phyloP scores from a whole-genome alignment of 2,113 vertebrate species.

The Pelusios castaneus region DNA sequence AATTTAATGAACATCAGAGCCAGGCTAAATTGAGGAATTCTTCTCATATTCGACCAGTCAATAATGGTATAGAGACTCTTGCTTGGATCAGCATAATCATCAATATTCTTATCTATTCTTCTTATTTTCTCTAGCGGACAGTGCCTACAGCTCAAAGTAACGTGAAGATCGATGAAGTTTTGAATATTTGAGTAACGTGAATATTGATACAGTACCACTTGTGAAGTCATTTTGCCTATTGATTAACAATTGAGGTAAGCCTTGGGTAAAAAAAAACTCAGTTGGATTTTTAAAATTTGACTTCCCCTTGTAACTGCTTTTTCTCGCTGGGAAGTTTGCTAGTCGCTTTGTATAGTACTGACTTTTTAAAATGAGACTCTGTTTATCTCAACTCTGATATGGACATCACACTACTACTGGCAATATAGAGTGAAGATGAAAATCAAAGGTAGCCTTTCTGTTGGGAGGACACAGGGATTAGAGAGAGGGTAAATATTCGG shows the following conservation, averaged over 20 bases:
- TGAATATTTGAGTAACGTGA: neutral
- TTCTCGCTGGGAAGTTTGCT: neutral
- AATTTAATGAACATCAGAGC: neutral
- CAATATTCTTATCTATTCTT: neutral
- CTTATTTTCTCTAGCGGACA: constrained; percentile 27
- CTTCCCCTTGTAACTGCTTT: no score
- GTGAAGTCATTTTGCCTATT: neutral
- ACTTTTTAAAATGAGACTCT: neutral
- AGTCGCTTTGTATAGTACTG: neutral
- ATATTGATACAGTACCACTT: neutral
- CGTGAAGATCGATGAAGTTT: neutral
- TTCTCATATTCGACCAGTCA: neutral
- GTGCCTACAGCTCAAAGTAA: neutral
- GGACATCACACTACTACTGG: neutral
- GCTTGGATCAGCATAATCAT: neutral
- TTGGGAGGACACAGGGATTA: neutral
- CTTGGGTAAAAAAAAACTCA: neutral
- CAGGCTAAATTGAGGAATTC: neutral
- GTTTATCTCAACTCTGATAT: neutral
- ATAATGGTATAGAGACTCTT: neutral
- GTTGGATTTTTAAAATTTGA: neutral
- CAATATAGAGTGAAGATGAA: neutral
- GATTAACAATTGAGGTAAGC: constrained; percentile 60
- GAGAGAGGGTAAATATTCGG: neutral
- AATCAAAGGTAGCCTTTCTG: neutral